Conservation (phyloP, 2,888 invertebrate species). For the Ormyrus nitidulus region DNA sequence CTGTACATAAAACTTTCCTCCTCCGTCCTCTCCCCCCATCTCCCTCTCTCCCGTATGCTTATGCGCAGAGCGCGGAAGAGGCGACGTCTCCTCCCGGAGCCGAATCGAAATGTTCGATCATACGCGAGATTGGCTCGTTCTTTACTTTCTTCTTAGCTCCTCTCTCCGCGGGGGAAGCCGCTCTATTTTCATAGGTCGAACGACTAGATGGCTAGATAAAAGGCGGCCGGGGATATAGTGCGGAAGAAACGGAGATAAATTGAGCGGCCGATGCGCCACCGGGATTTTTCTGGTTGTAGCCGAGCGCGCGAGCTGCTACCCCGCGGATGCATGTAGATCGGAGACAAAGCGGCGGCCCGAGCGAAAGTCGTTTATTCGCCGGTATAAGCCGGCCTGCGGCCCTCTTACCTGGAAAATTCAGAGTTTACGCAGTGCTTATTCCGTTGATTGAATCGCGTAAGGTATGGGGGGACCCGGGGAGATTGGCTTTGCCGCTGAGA, state of each 20-base stretch:
- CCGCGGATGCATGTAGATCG: conserved; percentile 20
- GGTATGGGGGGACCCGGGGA: conserved; percentile 12
- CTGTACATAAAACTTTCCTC: conserved; percentile 53
- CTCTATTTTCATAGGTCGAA: conserved; percentile 61
- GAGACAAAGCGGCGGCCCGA: conserved; percentile 5
- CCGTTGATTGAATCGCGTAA: conserved; percentile 35
- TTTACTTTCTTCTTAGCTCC: conserved; percentile 59
- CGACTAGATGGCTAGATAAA: conserved; percentile 59
- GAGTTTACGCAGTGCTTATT: conserved; percentile 40
- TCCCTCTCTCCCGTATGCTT: neutral
- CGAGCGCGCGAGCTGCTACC: no score
- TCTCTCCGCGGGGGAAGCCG: conserved; percentile 48
- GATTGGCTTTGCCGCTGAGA: conserved; percentile 16
- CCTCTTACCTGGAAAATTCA: conserved; percentile 50
- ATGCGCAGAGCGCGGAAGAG: conserved; percentile 32
- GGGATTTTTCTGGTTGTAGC: conserved; percentile 28
- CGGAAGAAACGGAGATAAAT: conserved; percentile 58
- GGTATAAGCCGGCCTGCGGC: neutral
- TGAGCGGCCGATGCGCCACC: conserved; percentile 44
- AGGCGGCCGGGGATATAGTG: conserved; percentile 51
- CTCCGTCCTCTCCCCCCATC: neutral
- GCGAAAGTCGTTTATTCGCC: conserved; percentile 15
- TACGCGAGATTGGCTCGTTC: conserved; percentile 70
- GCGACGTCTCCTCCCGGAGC: conserved; percentile 50
- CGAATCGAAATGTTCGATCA: conserved; percentile 70